Evolutionary conservation across 2,888 invertebrate genomes (phyloP), one percentile per base, ranked within the genome.

Genomic region (Andrena praecox): DNA sequence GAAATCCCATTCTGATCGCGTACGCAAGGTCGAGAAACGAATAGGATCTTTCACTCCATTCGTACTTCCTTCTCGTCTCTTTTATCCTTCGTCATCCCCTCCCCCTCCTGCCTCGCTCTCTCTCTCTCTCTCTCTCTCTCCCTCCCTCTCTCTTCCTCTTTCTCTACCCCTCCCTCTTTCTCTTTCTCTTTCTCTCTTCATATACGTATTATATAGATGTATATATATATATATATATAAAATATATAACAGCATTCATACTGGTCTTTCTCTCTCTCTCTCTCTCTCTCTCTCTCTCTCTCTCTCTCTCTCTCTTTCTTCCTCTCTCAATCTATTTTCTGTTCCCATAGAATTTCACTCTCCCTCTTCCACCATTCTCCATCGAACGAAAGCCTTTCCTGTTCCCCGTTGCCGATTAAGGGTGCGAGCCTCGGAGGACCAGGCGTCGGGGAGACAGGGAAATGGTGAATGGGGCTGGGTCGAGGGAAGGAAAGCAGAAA

Each of bases 51-150:
- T 71, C 20, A 20, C 33, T 20, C 29, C 67, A 29, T 59, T 71
- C 77, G 69, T 68, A 35, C 60, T 63, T 82, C 74, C 81, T 64
- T 48, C 50, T 76, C 62, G 73, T 76, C 79, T 70, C 79, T 69
- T 67, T 84, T 69, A 74, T 69, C 76, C 76, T 72, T 74, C 50
- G 66, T 54, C 74, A 35, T 56, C 73, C 60, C 56, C 20, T 27
- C 31, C 42, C 16, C 20, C 10, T 3, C 8, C 29, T 16, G 1
- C 12, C 20, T 50, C 50, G 20, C 12, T 42, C 64, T 12, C 24
- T 29, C n/a, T 24, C 42, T 59, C 35, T 54, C 64, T 10, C 76
- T 72, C 63, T 56, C 60, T 5, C 69, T 20, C 50, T 64, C 50
- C 48, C 69, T n/a, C 76, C 64, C 63, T 60, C 62, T 6, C 69